A percentile compares a stretch with the other conserved stretches of the same genome.
Evolutionary conservation across 2,797 vertebrate genomes (phyloP).

Genomic region (Nannoperca obscura): DNA sequence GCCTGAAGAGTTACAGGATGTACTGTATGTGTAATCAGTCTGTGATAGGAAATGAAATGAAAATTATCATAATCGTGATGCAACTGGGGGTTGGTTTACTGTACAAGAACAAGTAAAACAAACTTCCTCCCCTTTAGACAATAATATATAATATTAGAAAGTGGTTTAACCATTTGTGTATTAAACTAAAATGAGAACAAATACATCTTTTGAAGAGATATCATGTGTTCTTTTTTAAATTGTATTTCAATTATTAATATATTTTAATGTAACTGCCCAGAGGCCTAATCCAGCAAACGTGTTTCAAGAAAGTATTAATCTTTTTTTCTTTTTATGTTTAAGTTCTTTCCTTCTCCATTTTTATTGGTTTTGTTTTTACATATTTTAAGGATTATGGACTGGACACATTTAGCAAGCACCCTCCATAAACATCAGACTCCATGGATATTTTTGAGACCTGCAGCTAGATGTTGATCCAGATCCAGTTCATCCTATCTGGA

Average conservation of each 20-base stretch:
- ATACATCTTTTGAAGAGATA: neutral
- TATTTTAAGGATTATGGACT: neutral
- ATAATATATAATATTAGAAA: neutral
- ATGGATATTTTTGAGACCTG: constrained; percentile 1
- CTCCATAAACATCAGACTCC: neutral
- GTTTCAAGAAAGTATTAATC: neutral
- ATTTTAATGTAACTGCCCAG: neutral
- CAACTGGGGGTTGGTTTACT: neutral
- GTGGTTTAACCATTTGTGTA: neutral
- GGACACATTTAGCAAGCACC: neutral
- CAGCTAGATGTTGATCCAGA: constrained; percentile 2
- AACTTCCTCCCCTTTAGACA: constrained; percentile 11
- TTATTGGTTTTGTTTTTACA: neutral
- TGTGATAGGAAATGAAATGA: constrained; percentile 13
- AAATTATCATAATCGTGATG: neutral
- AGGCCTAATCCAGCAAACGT: neutral
- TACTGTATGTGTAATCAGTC: neutral
- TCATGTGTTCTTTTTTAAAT: no score
- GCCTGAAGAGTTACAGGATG: constrained; percentile 30
- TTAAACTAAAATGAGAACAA: neutral
- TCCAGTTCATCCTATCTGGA: constrained; percentile 26
- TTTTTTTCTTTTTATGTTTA: neutral
- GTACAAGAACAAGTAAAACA: constrained; percentile 15
- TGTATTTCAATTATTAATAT: neutral
- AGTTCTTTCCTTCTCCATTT: neutral